Evolutionary conservation across 2,888 invertebrate species (phyloP).

Genomic region (Theodoxus fluviatilis): DNA sequence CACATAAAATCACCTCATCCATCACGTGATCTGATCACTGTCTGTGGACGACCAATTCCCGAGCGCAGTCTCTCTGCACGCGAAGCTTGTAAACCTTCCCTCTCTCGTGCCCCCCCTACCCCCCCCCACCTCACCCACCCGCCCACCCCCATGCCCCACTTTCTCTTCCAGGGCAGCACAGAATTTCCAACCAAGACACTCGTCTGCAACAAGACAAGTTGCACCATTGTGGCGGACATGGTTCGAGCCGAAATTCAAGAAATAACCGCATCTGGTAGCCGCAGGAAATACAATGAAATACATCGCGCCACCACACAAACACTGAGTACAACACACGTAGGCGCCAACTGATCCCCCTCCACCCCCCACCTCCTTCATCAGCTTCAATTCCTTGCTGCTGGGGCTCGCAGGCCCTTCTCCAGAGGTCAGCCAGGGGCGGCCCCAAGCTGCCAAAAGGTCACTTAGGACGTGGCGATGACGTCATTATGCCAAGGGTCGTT

Average conservation of each 20-base stretch:
- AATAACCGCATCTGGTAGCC: background rate
- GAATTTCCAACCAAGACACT: background rate
- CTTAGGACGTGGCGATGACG: too few species aligned
- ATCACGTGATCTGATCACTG: slow-evolving; percentile 6
- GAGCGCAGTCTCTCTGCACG: background rate
- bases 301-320: slow-evolving; percentile 23
- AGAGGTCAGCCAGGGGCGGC: too few species aligned
- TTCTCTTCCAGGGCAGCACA: background rate
- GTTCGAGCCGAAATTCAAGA: too few species aligned
- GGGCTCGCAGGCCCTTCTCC: too few species aligned
- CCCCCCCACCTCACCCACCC: background rate
- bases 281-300: slow-evolving; percentile 6
- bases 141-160: background rate
- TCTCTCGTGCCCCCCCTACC: background rate
- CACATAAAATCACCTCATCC: slow-evolving; percentile 16
- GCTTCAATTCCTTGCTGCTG: too few species aligned
- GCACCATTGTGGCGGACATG: background rate
- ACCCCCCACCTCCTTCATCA: too few species aligned
- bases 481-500: too few species aligned
- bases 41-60: slow-evolving; percentile 7
- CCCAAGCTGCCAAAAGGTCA: too few species aligned
- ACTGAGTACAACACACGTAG: too few species aligned
- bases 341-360: too few species aligned
- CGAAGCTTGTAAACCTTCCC: background rate
- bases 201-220: background rate